Evolutionary conservation across 2,888 invertebrate species (phyloP), one percentile per base, ranked within the genome.

Genomic region (Tortricodes alternella): DNA sequence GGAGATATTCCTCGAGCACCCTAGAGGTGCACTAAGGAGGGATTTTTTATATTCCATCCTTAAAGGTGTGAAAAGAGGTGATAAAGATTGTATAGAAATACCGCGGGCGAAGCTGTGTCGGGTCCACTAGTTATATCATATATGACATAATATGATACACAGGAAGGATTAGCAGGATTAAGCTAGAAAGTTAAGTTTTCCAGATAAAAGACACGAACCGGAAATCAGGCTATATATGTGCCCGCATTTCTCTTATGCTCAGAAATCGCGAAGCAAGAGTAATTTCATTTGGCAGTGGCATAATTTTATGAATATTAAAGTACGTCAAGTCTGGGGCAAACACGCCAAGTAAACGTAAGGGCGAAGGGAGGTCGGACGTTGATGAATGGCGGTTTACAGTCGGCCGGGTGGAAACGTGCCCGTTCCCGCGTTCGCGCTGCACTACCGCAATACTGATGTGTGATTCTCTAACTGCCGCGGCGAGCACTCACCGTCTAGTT

Each of bases 291-390:
- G 63, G 51, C 53, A 53, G 62, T 61, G 62, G 59, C 66, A 62
- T 68, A 70, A 70, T 72, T 73, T 68, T 70, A 70, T 73, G 72
- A 74, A 74, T 74, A 80, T 73, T 71, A 73, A 74, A 76, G 64
- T 61, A 61, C 53, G 60, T 61, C 63, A 68, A 66, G 70, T 68
- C 70, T 38, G 63, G 52, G 24, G 52, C 61, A 57, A 68, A 66
- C 67, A 65, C 66, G 68, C 63, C 66, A 70, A 68, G 70, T 64
- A 64, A 66, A 67, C 62, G 62, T 62, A 64, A 62, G 67, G 64
- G 65, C 57, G 21, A 64, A 64, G 66, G 68, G 67, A 71, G 68
- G 71, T 71, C 66, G 65, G 78, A 78, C 76, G 67, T 80, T 82
- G 81, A 82, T 77, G 74, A 78, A 83, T 79, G 70, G 65, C 58